Base-by-base conservation (phyloP, 2,797 vertebrate species). In the Microcaecilia unicolor region DNA sequence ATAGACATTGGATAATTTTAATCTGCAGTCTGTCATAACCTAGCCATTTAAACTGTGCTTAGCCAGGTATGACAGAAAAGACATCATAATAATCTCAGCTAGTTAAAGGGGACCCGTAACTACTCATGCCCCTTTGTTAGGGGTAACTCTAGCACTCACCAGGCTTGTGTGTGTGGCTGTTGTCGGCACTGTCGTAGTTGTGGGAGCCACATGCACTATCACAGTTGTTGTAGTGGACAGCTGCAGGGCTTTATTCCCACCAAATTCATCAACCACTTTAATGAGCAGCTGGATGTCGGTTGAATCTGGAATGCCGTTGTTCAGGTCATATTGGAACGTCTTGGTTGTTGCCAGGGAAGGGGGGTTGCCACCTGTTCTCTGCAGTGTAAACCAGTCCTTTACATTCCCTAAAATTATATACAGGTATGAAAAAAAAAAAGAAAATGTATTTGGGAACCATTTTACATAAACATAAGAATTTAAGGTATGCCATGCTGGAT, bases 181-280 rank as follows among this genome's bases (percentile, higher is more conserved):
- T 44, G 29, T 25, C 50, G 39, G 31, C 13, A 44, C 37, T 25
- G 26, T 10, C 12, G 39, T 53, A 4, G 3, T 34, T 34, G 53
- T 59, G 11, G 54, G 48, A 54, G 64, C 34, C 2, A 66, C 37
- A 36, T 61, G 27, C 21, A 61, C 23, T 44, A 59, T 45, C 36
- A 55, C 14, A 6, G n/a, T 51, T 46, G 32, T 48, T 15, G 29
- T 55, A 46, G 22, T 27, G 20, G 64, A 63, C 38, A 67, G 39
- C 19, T 56, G 49, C 11, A 25, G 39, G 40, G 30, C 12, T 67
- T 44, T 48, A 16, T 44, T 72, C 45, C 40, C 50, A 59, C 37
- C 34, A 44, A 60, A 50, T 61, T 74, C 60, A 58, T 69, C 58
- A 59, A 49, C 52, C 21, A 64, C 53, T 72, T 74, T 44, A 54